A percentile compares a stretch with the other conserved stretches of the same genome.
Evolutionary conservation across 2,113 vertebrate genomes (phyloP).

Genomic region (Eulemur rufifrons): DNA sequence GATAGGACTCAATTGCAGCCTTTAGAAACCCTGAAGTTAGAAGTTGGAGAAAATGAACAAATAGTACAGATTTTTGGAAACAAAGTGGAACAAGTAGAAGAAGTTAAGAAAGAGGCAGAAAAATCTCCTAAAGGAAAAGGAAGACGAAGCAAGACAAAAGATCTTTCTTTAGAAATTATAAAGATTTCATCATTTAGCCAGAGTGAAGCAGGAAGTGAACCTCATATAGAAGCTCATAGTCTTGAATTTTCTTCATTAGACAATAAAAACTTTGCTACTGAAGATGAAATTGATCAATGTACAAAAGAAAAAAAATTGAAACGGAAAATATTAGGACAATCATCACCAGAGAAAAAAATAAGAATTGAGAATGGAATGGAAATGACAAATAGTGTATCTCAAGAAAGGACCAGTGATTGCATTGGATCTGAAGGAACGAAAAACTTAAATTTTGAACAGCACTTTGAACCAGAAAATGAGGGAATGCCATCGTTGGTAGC

Average conservation of each 20-base stretch:
- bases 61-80: conserved; percentile 84
- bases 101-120: conserved; percentile 85
- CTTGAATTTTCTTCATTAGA: conserved; percentile 82
- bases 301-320: conserved; percentile 89
- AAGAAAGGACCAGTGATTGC: conserved; percentile 84
- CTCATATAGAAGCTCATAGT: conserved; percentile 76
- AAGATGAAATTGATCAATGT: conserved; percentile 89
- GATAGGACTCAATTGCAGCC: conserved; percentile 83
- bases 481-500: conserved; percentile 86
- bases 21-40: conserved; percentile 84
- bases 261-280: conserved; percentile 78
- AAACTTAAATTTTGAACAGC: conserved; percentile 74
- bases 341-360: conserved; percentile 89
- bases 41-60: conserved; percentile 85
- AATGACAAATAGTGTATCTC: conserved; percentile 79
- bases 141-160: conserved; percentile 88
- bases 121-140: conserved; percentile 91
- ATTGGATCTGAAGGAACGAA: conserved; percentile 74
- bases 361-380: conserved; percentile 87
- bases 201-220: conserved; percentile 80
- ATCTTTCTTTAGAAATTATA: conserved; percentile 84
- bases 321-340: conserved; percentile 90
- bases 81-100: conserved; percentile 82
- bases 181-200: conserved; percentile 78
- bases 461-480: conserved; percentile 82